Evolutionary conservation across 2,113 vertebrate genomes (phyloP).

Genomic region (Gymnorhina tibicen): DNA sequence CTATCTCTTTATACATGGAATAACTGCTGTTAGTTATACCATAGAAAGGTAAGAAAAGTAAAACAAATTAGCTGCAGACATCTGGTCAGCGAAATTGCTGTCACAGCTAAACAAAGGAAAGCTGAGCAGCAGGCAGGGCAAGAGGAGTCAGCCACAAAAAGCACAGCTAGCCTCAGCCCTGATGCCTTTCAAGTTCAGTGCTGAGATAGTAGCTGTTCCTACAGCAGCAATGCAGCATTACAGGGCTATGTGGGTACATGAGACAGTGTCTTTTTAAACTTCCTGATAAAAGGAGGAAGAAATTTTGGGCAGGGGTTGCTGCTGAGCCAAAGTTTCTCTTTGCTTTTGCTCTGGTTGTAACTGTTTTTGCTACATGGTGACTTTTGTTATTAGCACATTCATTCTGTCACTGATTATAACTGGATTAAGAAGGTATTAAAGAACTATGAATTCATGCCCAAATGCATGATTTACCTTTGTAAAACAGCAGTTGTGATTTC

Average conservation of each 20-base stretch:
- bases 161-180: not conserved
- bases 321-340: not conserved
- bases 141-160: not conserved
- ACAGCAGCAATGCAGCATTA: not conserved
- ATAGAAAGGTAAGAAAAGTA: not conserved
- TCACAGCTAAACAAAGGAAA: not conserved
- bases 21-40: not conserved
- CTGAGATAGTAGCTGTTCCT: not conserved
- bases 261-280: not conserved
- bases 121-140: not conserved
- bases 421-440: not conserved
- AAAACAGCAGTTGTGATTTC: not conserved
- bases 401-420: not conserved
- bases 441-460: not conserved
- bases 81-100: not conserved
- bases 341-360: not conserved
- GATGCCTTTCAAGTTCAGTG: not conserved
- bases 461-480: not conserved
- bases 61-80: not conserved
- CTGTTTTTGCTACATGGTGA: not conserved
- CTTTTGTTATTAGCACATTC: not conserved
- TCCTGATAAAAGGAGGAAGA: not conserved
- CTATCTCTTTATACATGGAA: not conserved
- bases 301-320: rapidly evolving
- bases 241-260: not conserved